Evolutionary conservation across 2,888 invertebrate genomes (phyloP), one percentile per base, ranked within the genome.

Genomic region (Anaspis maculata): DNA sequence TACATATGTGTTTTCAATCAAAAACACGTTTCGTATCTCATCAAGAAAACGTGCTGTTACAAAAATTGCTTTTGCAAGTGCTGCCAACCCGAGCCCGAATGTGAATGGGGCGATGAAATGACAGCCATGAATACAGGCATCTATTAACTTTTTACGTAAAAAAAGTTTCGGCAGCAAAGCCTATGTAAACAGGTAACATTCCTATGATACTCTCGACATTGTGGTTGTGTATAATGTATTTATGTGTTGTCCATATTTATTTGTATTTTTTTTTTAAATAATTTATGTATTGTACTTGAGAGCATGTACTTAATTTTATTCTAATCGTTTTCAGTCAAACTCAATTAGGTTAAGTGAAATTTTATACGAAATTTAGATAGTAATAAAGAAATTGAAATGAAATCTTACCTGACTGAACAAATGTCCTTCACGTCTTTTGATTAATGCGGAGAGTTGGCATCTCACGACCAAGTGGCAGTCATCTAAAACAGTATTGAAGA

Each of bases 401-500:
- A 6, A 9, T 73, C 79, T 76, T 55, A 92, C 92, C 79, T 94
- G 91, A 33, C 78, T 74, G 62, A 95, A 96, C 15, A 96, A 73
- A 62, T 89, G 86, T 24, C 95, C 96, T 54, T 95, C 94, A 0
- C 76, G 70, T 31, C 88, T 68, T 36, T 72, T 67, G 1, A 78
- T 65, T 24, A 98, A 72, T 32, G 79, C 72, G 2, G 90, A 84
- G 45, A 96, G 70, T 51, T 84, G 79, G 55, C 94, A 90, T 30
- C 87, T 77, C 6, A 94, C 91, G 26, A 98, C 84, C 21, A 97
- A 70, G 62, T 98, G 96, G 41, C 85, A 81, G 66, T 95, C 92
- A 59, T 97, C 95, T 65, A 99, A 73, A 1, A 99, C 81, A 0
- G 89, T 88, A 66, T 97, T 96, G 67, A 98, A 94, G 68, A 96